Conservation (phyloP, 2,888 invertebrate genomes). For the Eilema caniola region DNA sequence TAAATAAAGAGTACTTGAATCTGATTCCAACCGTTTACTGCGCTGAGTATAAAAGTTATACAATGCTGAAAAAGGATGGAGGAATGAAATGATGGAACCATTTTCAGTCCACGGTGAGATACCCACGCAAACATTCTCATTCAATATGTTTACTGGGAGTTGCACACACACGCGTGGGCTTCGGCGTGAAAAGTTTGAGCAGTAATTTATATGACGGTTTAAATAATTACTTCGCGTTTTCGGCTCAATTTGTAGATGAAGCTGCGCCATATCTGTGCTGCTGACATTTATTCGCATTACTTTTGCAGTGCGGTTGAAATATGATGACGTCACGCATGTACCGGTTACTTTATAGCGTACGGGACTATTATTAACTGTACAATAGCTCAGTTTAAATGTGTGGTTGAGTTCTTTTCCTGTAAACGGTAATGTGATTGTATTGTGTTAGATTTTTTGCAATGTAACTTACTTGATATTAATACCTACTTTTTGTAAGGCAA, state of each 20-base stretch:
- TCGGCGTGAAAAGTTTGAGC: slow-evolving; percentile 84
- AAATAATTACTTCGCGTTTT: slow-evolving; percentile 86
- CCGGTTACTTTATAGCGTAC: slow-evolving; percentile 43
- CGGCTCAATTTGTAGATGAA: slow-evolving; percentile 86
- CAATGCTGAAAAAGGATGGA: slow-evolving; percentile 83
- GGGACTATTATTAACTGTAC: slow-evolving; percentile 30
- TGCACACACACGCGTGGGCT: slow-evolving; percentile 63
- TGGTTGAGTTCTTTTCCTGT: slow-evolving; percentile 6
- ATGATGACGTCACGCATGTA: slow-evolving; percentile 57
- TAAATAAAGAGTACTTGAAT: slow-evolving; percentile 20
- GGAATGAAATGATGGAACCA: slow-evolving; percentile 84
- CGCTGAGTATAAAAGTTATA: slow-evolving; percentile 69
- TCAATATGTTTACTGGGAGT: slow-evolving; percentile 51
- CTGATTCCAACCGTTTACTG: slow-evolving; percentile 55
- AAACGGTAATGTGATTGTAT: slow-evolving; percentile 6
- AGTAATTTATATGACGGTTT: slow-evolving; percentile 87
- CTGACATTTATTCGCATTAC: slow-evolving; percentile 74
- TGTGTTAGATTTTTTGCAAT: slow-evolving; percentile 5
- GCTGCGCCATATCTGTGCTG: slow-evolving; percentile 69
- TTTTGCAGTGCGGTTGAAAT: slow-evolving; percentile 62
- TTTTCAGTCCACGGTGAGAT: slow-evolving; percentile 79
- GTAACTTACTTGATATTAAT: not conserved
- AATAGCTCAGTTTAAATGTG: slow-evolving; percentile 16
- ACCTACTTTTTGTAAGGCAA: not conserved
- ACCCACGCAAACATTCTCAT: slow-evolving; percentile 62